Percentiles rank a stretch among this genome's conserved stretches.
These are phyloP conservation scores for Teleopsis dalmanni DNA, from an alignment of 1,140 invertebrate genomes.

Conservation along the genomic window DNA sequence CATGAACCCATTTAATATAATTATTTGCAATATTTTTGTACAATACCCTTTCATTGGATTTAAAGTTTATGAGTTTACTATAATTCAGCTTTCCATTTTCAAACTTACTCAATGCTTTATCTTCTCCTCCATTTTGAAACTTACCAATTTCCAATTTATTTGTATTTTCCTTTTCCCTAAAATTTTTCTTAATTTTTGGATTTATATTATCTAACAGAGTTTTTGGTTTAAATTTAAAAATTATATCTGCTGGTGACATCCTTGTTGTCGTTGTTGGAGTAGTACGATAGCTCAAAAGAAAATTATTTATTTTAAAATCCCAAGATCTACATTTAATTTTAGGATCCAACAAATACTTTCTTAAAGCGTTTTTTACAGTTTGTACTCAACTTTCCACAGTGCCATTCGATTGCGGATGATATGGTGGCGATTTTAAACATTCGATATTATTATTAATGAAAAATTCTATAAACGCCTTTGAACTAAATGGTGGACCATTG, in stretches of 20 bases:
- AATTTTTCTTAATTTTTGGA: conserved; percentile 1
- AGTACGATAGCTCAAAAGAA: conserved; percentile 9
- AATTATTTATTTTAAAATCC: conserved; percentile 12
- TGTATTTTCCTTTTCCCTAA: too few relatives aligned
- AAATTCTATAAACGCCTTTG: conserved; percentile 7
- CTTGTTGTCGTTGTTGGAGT: conserved; percentile 3
- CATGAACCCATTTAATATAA: too few relatives aligned
- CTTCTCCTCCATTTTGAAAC: too few relatives aligned
- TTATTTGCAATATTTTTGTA: too few relatives aligned
- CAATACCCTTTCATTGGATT: too few relatives aligned
- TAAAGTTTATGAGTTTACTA: too few relatives aligned
- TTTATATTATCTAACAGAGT: background rate
- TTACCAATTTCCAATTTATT: too few relatives aligned
- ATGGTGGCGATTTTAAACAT: background rate
- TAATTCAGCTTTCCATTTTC: too few relatives aligned
- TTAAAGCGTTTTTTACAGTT: conserved; percentile 5
- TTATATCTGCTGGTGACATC: background rate
- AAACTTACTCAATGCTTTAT: too few relatives aligned
- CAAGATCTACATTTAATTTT: background rate
- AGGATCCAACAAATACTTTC: conserved; percentile 3
- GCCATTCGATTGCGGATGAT: conserved; percentile 7
- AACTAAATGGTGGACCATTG: conserved; percentile 10
- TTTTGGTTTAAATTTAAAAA: conserved; percentile 9
- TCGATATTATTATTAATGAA: conserved; percentile 2
- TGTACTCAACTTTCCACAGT: conserved; percentile 6